phyloP scores from a whole-genome alignment of 2,888 invertebrate species.

The Blomia tropicalis region DNA sequence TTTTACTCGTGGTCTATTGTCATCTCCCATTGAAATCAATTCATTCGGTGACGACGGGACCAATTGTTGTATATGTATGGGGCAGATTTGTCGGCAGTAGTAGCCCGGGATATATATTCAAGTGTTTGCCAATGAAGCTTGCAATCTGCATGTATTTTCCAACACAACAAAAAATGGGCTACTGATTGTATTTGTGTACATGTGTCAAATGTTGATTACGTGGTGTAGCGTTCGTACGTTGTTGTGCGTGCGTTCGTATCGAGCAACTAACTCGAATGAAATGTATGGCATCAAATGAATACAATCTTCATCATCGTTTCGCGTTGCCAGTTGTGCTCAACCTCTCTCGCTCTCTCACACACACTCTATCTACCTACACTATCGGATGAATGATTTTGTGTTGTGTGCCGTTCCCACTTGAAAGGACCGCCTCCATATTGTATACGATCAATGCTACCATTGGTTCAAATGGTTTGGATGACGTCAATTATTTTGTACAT shows the following conservation, averaged over 20 bases:
- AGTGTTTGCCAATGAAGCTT: constrained; percentile 7
- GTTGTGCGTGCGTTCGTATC: no score
- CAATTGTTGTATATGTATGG: no score
- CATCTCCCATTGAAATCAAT: no score
- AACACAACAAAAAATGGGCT: background rate
- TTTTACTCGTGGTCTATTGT: constrained; percentile 14
- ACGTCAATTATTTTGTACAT: background rate
- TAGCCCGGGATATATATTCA: no score
- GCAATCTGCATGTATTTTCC: background rate
- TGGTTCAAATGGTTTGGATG: background rate
- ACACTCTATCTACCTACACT: background rate
- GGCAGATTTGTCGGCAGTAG: no score
- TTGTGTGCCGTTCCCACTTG: constrained; percentile 12
- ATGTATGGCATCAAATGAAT: no score
- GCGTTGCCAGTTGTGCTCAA: no score
- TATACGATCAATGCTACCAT: background rate
- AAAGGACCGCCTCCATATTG: constrained; percentile 4
- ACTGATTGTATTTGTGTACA: background rate
- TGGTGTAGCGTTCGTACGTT: no score
- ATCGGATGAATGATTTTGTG: background rate
- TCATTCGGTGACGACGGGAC: no score
- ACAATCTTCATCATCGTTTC: no score
- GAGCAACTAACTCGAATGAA: constrained; percentile 11
- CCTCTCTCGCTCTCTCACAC: background rate
- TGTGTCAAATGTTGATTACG: no score